Conservation (phyloP, 2,113 vertebrate species). For the Rhinogobius similis region DNA sequence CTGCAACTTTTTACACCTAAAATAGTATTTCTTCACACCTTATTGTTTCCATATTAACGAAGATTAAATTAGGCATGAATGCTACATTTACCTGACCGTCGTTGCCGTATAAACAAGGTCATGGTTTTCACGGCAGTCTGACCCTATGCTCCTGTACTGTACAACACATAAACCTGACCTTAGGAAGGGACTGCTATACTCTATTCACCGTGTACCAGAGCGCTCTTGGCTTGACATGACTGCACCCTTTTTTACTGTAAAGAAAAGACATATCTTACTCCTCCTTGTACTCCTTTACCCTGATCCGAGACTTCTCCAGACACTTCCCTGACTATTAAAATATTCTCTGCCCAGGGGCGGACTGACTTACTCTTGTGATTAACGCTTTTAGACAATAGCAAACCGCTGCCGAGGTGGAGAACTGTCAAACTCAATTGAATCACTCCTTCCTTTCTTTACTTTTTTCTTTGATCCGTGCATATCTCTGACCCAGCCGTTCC, state of each 20-base stretch:
- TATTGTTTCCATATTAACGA: too few species aligned
- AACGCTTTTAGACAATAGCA: conserved; percentile 11
- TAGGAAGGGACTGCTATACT: neutral
- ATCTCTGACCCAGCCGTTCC: conserved; percentile 7
- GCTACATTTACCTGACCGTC: too few species aligned
- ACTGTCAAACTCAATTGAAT: conserved; percentile 14
- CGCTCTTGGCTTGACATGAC: neutral
- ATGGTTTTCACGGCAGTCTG: too few species aligned
- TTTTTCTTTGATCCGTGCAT: conserved; percentile 17
- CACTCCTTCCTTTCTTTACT: conserved; percentile 12
- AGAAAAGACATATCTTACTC: neutral
- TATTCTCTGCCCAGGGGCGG: neutral
- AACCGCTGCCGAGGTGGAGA: conserved; percentile 11
- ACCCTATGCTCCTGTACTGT: neutral
- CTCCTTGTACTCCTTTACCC: neutral
- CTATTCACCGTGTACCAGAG: neutral
- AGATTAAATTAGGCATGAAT: too few species aligned
- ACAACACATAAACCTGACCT: neutral
- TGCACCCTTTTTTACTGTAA: neutral
- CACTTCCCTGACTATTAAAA: neutral
- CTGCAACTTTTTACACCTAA: too few species aligned
- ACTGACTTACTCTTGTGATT: conserved; percentile 7
- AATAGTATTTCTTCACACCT: too few species aligned
- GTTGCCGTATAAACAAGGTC: too few species aligned
- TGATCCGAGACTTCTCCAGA: neutral